These are phyloP conservation scores for Hypsibius dujardini DNA, from an alignment of 1,140 invertebrate species.

Conservation along the genomic window DNA sequence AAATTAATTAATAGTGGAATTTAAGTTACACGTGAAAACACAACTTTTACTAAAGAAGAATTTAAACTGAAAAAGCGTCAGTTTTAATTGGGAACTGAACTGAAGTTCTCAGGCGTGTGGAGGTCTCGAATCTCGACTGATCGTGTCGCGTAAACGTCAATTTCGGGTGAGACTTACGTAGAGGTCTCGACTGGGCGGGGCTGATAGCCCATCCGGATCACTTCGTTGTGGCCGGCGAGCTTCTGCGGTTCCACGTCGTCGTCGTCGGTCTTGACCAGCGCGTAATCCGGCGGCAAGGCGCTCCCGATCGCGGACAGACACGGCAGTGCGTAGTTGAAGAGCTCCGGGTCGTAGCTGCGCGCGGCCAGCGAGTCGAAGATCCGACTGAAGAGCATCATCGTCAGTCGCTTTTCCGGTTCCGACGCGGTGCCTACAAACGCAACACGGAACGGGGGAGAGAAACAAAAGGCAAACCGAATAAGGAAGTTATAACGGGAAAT, in stretches of 20 bases:
- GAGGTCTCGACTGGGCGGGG: constrained; percentile 83
- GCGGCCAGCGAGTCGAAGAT: constrained; percentile 96
- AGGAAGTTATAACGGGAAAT: no score
- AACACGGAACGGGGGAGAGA: background rate
- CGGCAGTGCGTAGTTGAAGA: constrained; percentile 95
- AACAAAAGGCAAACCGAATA: background rate
- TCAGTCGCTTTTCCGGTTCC: constrained; percentile 92
- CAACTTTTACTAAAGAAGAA: no score
- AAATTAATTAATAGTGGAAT: no score
- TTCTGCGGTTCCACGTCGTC: constrained; percentile 54
- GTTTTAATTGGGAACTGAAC: no score
- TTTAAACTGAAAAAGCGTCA: no score
- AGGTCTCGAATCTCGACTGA: no score
- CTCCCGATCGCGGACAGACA: constrained; percentile 89
- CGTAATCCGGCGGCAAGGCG: constrained; percentile 93
- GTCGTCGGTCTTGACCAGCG: constrained; percentile 73
- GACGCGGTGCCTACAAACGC: constrained; percentile 56
- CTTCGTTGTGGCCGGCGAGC: constrained; percentile 33
- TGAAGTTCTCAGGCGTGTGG: no score
- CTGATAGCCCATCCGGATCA: constrained; percentile 62
- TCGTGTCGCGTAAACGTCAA: no score
- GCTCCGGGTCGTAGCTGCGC: constrained; percentile 71
- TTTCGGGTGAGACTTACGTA: constrained; percentile 37
- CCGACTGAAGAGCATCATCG: constrained; percentile 96
- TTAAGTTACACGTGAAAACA: no score